phyloP scores from a whole-genome alignment of 2,888 invertebrate genomes.

The Acronicta leporina region DNA sequence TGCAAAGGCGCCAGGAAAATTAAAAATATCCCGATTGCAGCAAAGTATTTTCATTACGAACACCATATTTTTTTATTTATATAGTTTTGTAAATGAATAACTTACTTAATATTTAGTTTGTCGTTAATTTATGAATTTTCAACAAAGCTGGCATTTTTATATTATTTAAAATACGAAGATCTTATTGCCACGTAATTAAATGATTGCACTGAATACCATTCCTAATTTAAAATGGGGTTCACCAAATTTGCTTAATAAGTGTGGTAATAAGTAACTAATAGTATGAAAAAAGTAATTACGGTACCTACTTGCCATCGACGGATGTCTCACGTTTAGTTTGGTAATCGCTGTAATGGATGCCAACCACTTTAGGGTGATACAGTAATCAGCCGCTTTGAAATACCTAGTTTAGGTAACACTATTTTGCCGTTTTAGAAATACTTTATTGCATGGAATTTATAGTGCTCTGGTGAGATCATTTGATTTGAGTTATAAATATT shows the following conservation, averaged over 20 bases:
- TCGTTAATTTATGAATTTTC: too few relatives aligned
- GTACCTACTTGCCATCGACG: conserved; percentile 10
- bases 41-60: too few relatives aligned
- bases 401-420: conserved; percentile 35
- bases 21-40: too few relatives aligned
- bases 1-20: too few relatives aligned
- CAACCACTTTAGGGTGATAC: conserved; percentile 50
- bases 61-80: too few relatives aligned
- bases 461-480: too few relatives aligned
- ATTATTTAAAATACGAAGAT: too few relatives aligned
- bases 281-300: conserved; percentile 28
- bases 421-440: conserved; percentile 22
- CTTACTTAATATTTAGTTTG: too few relatives aligned
- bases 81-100: too few relatives aligned
- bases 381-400: conserved; percentile 20
- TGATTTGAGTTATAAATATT: too few relatives aligned
- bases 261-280: not conserved
- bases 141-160: too few relatives aligned
- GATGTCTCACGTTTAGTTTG: conserved; percentile 44
- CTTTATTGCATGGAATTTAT: conserved; percentile 6
- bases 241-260: conserved; percentile 30
- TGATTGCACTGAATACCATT: not conserved
- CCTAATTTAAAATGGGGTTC: conserved; percentile 3
- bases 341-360: conserved; percentile 52
- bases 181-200: too few relatives aligned